Conservation (phyloP, 2,113 vertebrate genomes). For the Phyllostomus hastatus region DNA sequence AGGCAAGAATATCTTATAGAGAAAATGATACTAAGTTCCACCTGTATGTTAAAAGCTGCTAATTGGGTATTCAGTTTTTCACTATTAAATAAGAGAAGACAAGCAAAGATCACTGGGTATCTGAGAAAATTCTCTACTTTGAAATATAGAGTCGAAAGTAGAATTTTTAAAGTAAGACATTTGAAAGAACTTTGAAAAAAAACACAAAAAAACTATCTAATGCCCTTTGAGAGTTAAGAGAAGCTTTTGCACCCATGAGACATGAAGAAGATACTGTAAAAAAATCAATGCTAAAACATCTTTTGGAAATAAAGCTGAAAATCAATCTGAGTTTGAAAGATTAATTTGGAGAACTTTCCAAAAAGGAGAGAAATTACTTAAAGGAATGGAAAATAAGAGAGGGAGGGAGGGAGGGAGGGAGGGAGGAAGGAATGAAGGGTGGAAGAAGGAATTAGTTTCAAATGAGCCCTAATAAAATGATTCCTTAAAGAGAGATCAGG, state of each 20-base stretch:
- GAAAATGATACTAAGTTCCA: neutral
- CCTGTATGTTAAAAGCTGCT: neutral
- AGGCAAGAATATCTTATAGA: neutral
- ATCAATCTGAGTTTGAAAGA: neutral
- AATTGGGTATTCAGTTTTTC: neutral
- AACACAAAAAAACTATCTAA: neutral
- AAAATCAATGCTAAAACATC: neutral
- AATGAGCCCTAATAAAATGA: neutral
- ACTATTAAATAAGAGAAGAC: neutral
- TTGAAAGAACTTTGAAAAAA: neutral
- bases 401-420: neutral
- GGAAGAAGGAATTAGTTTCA: neutral
- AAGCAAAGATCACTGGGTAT: neutral
- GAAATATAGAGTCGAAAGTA: neutral
- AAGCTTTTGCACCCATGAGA: neutral
- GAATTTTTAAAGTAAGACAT: neutral
- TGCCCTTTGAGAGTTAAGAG: neutral
- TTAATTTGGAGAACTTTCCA: neutral
- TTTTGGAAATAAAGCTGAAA: neutral
- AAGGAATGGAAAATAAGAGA: neutral
- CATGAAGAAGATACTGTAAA: neutral
- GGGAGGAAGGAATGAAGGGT: neutral
- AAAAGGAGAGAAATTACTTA: neutral
- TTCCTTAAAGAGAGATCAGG: neutral
- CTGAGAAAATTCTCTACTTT: neutral